Base-by-base conservation (phyloP, 2,113 vertebrate genomes). In the Chaetodon auriga region DNA sequence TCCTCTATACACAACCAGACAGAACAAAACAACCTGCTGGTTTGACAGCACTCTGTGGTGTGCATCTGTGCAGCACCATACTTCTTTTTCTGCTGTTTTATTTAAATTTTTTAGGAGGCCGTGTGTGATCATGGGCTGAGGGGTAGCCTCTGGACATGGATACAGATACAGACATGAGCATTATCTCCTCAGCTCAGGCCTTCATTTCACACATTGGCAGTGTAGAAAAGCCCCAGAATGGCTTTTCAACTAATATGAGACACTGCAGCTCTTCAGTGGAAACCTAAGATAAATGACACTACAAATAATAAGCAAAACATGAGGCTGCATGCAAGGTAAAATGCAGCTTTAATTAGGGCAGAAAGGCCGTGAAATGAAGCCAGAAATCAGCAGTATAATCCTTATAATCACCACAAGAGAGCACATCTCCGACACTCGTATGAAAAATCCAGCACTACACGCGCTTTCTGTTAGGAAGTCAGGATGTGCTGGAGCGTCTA, bases 131-230 rank as follows among this genome's bases (percentile, higher is more conserved):
- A 49, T 48, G 36, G 53, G 21, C 13, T 35, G 69, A 63, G 19
- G 30, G 35, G 5, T 51, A n/a, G 21, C 46, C 65, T 77, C n/a
- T 49, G 38, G 74, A 88, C 45, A 66, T 60, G 41, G 53, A 64
- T 54, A 35, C 3, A 4, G 36, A 77, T 55, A 63, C 38, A 68
- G 75, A 64, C 57, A 43, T 30, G 23, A 70, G 30, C 54, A 38
- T 75, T 85, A 58, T 83, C 71, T 73, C 1, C 66, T 73, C 18
- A 75, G 46, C 45, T 65, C 46, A 63, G 60, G 49, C 68, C 46
- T 4, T 23, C 36, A 53, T 75, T 76, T 75, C 68, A 66, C 70
- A 81, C 36, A 60, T 11, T 12, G 7, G 25, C 19, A 23, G 6
- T 30, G 23, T 19, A 68, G 46, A 65, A 62, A 82, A 68, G 61